Evolutionary conservation across 1,140 invertebrate species (phyloP), one percentile per base, ranked within the genome.

Genomic region (Plutomurus gul): DNA sequence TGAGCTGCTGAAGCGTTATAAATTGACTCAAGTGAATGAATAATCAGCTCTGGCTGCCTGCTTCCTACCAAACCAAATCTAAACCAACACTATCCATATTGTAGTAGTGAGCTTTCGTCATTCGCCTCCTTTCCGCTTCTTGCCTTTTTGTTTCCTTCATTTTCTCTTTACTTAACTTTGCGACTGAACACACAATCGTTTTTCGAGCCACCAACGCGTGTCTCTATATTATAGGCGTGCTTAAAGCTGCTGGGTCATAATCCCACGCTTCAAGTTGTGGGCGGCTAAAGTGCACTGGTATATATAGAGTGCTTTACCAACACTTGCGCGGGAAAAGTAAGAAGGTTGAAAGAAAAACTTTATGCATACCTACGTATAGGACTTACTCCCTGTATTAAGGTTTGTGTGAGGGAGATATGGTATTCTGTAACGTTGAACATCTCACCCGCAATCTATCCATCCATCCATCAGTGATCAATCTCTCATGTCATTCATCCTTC

Each of bases 11-110:
- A 47, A 75, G 72, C 72, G 72, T 75, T 75, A 75, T 47, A 75
- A 75, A 75, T 75, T 47, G 72, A 75, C 25, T 75, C 40, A 7
- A 75, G 40, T 33, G 72, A 75, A 75, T 75, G 43, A 47, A 75
- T 75, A 75, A 75, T 75, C 72, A 75, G 43, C 20, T 8, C 4
- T 36, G 39, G 18, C 11, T 73, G 10, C 46, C 10, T 40, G 13
- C 37, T 22, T 7, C 39, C 4, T 30, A 16, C 30, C 4, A 22
- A 37, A 65, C 1, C 39, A 1, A 13, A 20, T 25, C 49, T 22
- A 56, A 11, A 27, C 49, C 13, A 20, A 27, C 49, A 25, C 49
- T 22, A 25, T 5, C 18, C 18, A 10, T 56, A 11, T 56, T 20
- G 39, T 13, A 43, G n/a, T 43, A 43, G 39, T 43, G 39, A 43